Conservation (phyloP, 1,140 invertebrate genomes). For the Sarcophaga peregrina region DNA sequence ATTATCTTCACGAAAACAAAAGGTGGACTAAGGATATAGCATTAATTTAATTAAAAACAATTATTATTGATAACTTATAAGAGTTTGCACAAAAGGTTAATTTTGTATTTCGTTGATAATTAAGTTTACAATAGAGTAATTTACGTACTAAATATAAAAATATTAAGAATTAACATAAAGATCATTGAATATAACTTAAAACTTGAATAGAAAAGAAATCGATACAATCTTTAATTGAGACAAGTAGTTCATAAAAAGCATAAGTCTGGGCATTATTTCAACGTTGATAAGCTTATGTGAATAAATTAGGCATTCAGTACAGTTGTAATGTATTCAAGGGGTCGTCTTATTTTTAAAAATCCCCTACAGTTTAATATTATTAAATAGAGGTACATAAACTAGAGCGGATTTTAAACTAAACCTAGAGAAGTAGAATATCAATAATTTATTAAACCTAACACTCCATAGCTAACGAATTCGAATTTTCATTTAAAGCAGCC, state of each 20-base stretch:
- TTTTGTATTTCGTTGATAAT: slow-evolving; percentile 1
- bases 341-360: background rate
- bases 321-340: background rate
- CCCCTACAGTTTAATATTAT: background rate
- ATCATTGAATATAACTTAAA: background rate
- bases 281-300: too few species aligned
- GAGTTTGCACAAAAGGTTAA: slow-evolving; percentile 17
- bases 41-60: background rate
- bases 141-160: slow-evolving; percentile 22
- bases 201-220: background rate
- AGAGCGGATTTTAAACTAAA: background rate
- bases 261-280: too few species aligned
- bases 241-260: background rate
- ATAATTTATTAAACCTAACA: slow-evolving; percentile 48
- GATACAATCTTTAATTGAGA: background rate
- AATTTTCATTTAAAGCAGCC: slow-evolving; percentile 64
- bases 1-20: too few species aligned
- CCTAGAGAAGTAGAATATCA: background rate
- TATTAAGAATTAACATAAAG: background rate
- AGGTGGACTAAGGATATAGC: too few species aligned
- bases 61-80: background rate
- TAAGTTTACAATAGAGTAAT: slow-evolving; percentile 2
- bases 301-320: background rate
- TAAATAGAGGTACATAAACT: background rate
- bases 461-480: slow-evolving; percentile 66